Conservation (phyloP, 2,113 vertebrate genomes). For the Empidonax traillii region DNA sequence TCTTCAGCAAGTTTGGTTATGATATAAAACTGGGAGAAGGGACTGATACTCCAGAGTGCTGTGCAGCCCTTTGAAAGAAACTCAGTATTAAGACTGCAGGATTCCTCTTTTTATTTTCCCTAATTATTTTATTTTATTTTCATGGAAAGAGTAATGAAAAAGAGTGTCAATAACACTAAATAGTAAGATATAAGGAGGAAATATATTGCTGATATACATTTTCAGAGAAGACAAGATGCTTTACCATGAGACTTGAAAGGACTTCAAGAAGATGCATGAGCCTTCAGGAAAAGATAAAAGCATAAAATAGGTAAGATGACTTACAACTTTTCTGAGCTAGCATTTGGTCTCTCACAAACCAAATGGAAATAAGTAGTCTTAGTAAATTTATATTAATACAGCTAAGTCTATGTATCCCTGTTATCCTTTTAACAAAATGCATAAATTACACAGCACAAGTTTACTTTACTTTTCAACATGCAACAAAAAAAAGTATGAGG, state of each 20-base stretch:
- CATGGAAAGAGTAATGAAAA: background rate
- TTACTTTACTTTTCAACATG: background rate
- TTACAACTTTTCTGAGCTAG: background rate
- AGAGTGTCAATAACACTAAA: background rate
- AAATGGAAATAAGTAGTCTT: background rate
- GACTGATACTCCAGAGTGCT: background rate
- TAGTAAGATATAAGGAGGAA: background rate
- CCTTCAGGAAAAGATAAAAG: background rate
- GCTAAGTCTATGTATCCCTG: background rate
- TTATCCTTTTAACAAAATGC: background rate
- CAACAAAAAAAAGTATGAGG: background rate
- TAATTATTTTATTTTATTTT: background rate
- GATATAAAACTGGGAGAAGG: background rate
- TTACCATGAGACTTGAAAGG: background rate
- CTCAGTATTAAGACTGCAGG: background rate
- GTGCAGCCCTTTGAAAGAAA: background rate
- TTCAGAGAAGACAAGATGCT: background rate
- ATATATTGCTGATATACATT: background rate
- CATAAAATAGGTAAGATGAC: background rate
- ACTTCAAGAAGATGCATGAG: background rate
- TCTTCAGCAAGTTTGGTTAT: background rate
- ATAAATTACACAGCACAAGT: background rate
- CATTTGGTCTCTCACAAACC: background rate
- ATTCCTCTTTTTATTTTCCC: background rate
- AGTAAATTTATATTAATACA: background rate